These are phyloP conservation scores for Harpalus rufipes DNA, from an alignment of 2,888 invertebrate genomes.

Conservation along the genomic window DNA sequence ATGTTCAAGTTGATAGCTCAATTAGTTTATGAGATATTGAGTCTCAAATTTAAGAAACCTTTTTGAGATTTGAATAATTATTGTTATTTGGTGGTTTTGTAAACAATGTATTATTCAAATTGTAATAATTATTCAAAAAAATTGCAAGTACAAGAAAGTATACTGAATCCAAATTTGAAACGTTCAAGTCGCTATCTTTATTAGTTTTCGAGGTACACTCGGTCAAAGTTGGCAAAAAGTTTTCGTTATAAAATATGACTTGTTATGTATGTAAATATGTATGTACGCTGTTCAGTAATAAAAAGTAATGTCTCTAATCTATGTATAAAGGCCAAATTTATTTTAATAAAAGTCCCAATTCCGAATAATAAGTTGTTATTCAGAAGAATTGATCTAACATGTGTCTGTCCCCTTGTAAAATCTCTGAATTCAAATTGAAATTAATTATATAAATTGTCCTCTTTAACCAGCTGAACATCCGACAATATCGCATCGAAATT, in stretches of 20 bases:
- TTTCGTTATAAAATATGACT: background rate
- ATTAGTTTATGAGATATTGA: background rate
- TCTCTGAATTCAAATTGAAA: slow-evolving; percentile 64
- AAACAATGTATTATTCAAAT: background rate
- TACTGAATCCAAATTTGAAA: background rate
- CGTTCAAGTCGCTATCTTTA: background rate
- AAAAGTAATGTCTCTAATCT: background rate
- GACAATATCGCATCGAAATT: slow-evolving; percentile 2
- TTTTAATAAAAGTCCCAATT: slow-evolving; percentile 1
- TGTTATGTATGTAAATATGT: background rate
- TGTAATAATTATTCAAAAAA: background rate
- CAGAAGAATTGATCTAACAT: slow-evolving; percentile 3
- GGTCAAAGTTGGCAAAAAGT: background rate
- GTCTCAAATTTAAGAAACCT: background rate
- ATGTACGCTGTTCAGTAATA: background rate
- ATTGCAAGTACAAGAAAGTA: no score
- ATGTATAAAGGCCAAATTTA: slow-evolving; percentile 6
- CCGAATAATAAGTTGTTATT: background rate
- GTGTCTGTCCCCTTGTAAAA: slow-evolving; percentile 50
- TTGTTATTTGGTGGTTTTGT: background rate
- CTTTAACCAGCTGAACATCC: slow-evolving; percentile 9
- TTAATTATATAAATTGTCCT: slow-evolving; percentile 64
- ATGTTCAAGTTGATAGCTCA: background rate
- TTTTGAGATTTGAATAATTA: background rate
- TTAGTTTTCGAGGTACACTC: background rate